These are phyloP conservation scores for Paratrypauchen microcephalus DNA, from an alignment of 2,797 vertebrate species.

Conservation along the genomic window DNA sequence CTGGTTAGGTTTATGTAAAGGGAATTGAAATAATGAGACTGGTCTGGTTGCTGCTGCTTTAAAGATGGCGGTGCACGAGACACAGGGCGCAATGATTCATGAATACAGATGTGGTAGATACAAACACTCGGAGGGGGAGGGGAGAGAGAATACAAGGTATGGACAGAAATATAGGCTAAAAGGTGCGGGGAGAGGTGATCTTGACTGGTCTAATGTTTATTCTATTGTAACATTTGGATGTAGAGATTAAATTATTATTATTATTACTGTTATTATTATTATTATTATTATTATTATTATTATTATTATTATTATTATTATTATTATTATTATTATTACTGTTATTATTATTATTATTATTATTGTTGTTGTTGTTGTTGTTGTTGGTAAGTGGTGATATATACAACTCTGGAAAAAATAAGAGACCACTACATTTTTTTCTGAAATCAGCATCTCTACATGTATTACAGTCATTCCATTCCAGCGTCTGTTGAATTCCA, in stretches of 20 bases:
- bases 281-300: not conserved
- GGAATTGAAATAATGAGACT: conserved; percentile 35
- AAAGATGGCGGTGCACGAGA: conserved; percentile 27
- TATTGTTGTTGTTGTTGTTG: no score
- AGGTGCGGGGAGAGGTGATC: not conserved
- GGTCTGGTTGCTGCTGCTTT: conserved; percentile 20
- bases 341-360: no score
- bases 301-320: not conserved
- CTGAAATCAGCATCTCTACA: no score
- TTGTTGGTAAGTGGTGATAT: not conserved
- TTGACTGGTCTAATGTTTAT: not conserved
- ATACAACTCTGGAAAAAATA: no score
- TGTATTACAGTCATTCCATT: no score
- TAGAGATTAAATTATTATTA: not conserved
- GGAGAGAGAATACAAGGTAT: not conserved
- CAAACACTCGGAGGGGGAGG: not conserved
- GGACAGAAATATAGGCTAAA: not conserved
- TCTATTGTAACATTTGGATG: not conserved
- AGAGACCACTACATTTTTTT: no score
- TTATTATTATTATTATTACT: not conserved
- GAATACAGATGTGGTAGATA: conserved; percentile 12
- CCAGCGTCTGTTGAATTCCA: no score
- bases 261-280: not conserved
- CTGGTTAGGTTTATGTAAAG: conserved; percentile 28
- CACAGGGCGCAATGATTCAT: conserved; percentile 37